Evolutionary conservation across 2,113 vertebrate genomes (phyloP).

Genomic region (Malurus melanocephalus): DNA sequence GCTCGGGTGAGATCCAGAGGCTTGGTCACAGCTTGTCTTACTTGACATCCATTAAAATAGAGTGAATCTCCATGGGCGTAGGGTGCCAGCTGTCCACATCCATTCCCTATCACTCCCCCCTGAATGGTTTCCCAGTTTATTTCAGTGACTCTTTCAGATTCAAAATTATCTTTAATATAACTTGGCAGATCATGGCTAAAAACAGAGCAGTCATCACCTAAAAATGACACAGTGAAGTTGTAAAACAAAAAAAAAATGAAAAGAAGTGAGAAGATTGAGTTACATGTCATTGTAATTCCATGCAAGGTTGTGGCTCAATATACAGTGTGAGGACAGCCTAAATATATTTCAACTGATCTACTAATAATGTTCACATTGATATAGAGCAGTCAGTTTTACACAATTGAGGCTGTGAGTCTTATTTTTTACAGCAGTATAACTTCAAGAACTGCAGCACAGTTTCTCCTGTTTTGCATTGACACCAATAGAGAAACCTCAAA

Average conservation of each 20-base stretch:
- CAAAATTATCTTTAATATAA: slow-evolving; percentile 98
- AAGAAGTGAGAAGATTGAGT: background rate
- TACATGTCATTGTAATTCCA: background rate
- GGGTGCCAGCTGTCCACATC: slow-evolving; percentile 94
- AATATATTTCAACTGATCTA: background rate
- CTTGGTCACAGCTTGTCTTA: slow-evolving; percentile 92
- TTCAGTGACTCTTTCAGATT: slow-evolving; percentile 88
- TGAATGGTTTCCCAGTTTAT: slow-evolving; percentile 96
- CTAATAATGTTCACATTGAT: background rate
- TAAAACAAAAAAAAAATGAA: background rate
- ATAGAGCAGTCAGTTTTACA: background rate
- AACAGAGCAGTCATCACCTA: slow-evolving; percentile 93
- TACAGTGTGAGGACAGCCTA: background rate
- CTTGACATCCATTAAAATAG: slow-evolving; percentile 95
- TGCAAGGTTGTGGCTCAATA: background rate
- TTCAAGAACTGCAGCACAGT: background rate
- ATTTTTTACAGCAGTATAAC: background rate
- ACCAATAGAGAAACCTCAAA: background rate
- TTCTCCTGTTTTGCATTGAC: background rate
- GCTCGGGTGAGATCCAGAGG: slow-evolving; percentile 95
- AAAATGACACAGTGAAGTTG: slow-evolving; percentile 33
- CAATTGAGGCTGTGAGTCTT: background rate
- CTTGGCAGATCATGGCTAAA: slow-evolving; percentile 89
- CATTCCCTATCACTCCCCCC: slow-evolving; percentile 90
- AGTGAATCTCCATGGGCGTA: slow-evolving; percentile 95